Base-by-base conservation (phyloP, 2,113 vertebrate species). In the Chloroceryle aenea region DNA sequence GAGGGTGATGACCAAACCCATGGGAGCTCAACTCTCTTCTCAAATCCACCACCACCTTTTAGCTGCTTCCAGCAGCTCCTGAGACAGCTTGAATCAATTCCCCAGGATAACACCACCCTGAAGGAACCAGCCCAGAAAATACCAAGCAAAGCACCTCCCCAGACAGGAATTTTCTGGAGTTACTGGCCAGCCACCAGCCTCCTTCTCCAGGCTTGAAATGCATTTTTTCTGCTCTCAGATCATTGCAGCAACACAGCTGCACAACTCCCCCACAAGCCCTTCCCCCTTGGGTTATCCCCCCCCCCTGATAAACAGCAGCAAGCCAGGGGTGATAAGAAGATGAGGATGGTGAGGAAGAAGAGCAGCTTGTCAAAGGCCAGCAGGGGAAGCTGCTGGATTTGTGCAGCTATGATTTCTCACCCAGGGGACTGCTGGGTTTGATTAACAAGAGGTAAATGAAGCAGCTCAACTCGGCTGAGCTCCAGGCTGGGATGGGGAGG, bases 371-470 rank as follows among this genome's bases (percentile, higher is more conserved):
- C 14, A 5, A 71, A 10, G 16, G 12, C 42, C 40, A 34, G 8
- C 32, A n/a, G 27, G 15, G 38, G 12, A 87, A 72, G 66, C 58
- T 6, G 36, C 48, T 78, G 40, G 26, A 50, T 66, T 67, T 52
- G 32, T 0, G 4, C 47, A 81, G 71, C 63, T 14, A 34, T 58
- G 21, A 7, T 62, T 53, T 42, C 64, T 66, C 4, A 10, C 84
- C 52, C 55, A 59, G 15, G 69, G 66, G 62, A 73, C 29, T 0
- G 1, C 16, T 15, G 26, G 34, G 53, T 82, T 84, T 82, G 66
- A 87, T 89, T 75, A 93, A 75, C 17, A 69, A 53, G 48, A 94
- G 48, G 80, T 58, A 89, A 90, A 96, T 36, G 77, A 93, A 89
- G 68, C 45, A 87, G 85, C 30, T 58, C 38, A 19, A 48, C 43